Evolutionary conservation across 2,113 vertebrate genomes (phyloP), one percentile per base, ranked within the genome.

Genomic region (Baryphthengus martii): DNA sequence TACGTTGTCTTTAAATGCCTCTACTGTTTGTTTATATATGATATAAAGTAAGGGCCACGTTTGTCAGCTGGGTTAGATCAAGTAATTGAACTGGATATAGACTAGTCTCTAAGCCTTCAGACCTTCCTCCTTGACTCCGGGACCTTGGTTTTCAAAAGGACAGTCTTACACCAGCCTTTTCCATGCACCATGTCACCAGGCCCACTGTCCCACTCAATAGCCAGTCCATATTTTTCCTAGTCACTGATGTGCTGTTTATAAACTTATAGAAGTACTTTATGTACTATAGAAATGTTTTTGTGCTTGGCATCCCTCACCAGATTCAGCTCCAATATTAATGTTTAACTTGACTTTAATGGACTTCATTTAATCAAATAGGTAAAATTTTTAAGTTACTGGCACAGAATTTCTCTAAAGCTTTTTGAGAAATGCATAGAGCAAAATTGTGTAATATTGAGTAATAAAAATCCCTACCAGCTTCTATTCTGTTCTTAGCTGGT

Each of bases 291-390:
- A 89, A 3, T 6, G 5, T 93, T 85, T 75, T 31, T 62, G 17
- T 1, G 2, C 11, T 84, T 3, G 1, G 11, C 9, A 49, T 9
- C 8, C 17, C 23, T 67, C 2, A 2, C 20, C 47, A 85, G 28
- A 78, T 59, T 78, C 5, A 75, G 33, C 47, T 67, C 15, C 7
- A 72, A 44, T 17, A 52, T 65, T 45, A 79, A 65, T 17, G 13
- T 49, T 84, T 89, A 66, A 91, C 45, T 76, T 88, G 29, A 4
- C 18, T 90, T 59, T 80, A 67, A 78, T 29, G 23, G 50, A 49
- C 55, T 83, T 72, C 33, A 14, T 78, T 92, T 85, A 93, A 85
- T 62, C 29, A 87, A 92, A 75, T 65, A 72, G 25, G 5, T 47
- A 84, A 66, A 55, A 40, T 50, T 76, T 89, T 92, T 66, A 42